Evolutionary conservation across 2,113 vertebrate genomes (phyloP).

Genomic region (Takifugu flavidus): DNA sequence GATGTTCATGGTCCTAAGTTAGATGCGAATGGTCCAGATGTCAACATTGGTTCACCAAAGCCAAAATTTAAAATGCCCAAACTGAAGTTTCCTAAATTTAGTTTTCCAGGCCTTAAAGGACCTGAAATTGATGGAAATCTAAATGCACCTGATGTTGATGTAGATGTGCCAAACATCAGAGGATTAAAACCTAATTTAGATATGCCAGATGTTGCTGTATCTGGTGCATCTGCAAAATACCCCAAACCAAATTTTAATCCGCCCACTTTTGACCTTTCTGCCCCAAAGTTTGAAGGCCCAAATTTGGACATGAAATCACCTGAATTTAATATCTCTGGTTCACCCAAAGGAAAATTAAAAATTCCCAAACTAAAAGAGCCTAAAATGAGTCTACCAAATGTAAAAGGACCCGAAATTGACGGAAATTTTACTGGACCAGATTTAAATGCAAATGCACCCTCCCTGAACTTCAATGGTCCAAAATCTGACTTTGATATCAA

Average conservation of each 20-base stretch:
- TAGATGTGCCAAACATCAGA: constrained; percentile 43
- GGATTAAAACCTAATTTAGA: constrained; percentile 37
- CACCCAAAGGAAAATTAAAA: constrained; percentile 41
- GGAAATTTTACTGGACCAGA: constrained; percentile 37
- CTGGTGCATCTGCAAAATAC: constrained; percentile 37
- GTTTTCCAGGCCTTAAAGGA: constrained; percentile 28
- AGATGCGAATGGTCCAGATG: neutral
- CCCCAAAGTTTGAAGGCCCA: constrained; percentile 14
- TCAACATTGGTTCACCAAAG: neutral
- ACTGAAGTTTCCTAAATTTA: constrained; percentile 53
- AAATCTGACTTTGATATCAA: constrained; percentile 37
- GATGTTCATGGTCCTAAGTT: constrained; percentile 20
- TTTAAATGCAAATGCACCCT: constrained; percentile 32
- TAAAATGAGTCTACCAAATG: constrained; percentile 20
- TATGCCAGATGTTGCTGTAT: constrained; percentile 43
- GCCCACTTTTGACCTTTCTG: constrained; percentile 33
- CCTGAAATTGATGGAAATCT: constrained; percentile 53
- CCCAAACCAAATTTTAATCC: constrained; percentile 48
- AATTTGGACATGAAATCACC: constrained; percentile 18
- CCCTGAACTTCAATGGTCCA: constrained; percentile 44
- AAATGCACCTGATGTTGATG: constrained; percentile 25
- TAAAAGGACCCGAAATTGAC: constrained; percentile 53
- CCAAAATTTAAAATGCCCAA: constrained; percentile 34
- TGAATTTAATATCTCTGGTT: constrained; percentile 26
- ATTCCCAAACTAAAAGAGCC: constrained; percentile 59